A percentile compares a stretch with the other conserved stretches of the same genome.
Evolutionary conservation across 2,888 invertebrate species (phyloP).

Genomic region (Sclerodermus sp.): DNA sequence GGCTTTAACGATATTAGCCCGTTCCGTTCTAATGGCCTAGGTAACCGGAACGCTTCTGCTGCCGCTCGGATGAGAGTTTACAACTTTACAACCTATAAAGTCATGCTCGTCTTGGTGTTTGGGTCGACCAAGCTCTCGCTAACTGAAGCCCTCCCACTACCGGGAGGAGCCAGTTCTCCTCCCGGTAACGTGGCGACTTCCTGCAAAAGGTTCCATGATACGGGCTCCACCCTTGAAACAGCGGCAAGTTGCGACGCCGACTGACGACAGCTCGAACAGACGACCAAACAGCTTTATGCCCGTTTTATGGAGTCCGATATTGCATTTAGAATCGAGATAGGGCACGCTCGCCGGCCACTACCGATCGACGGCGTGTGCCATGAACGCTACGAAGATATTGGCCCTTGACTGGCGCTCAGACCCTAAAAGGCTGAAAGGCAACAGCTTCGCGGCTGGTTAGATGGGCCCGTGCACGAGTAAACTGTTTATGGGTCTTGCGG

Average conservation of each 20-base stretch:
- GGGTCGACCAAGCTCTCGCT: conserved; percentile 30
- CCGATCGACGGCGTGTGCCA: conserved; percentile 17
- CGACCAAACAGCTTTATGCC: conserved; percentile 47
- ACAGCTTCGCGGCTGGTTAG: conserved; percentile 22
- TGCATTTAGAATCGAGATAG: conserved; percentile 48
- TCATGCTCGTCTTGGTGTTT: conserved; percentile 22
- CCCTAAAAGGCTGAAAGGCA: conserved; percentile 13
- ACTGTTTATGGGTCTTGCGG: conserved; percentile 23
- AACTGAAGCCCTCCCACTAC: conserved; percentile 16
- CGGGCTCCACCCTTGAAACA: conserved; percentile 24
- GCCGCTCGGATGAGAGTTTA: conserved; percentile 31
- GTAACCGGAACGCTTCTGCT: conserved; percentile 28
- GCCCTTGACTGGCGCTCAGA: conserved; percentile 4
- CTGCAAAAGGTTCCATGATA: no score
- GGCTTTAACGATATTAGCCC: conserved; percentile 28
- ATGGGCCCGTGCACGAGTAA: conserved; percentile 19
- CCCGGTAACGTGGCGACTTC: no score
- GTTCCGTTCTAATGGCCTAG: conserved; percentile 32
- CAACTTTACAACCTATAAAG: conserved; percentile 48
- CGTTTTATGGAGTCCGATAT: conserved; percentile 48
- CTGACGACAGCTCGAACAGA: conserved; percentile 26
- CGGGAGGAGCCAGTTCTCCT: background rate
- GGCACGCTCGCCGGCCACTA: conserved; percentile 30
- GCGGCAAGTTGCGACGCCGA: conserved; percentile 14
- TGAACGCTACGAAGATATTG: conserved; percentile 21